Base-by-base conservation (phyloP, 2,888 invertebrate genomes). In the Xanthorhoe spadicearia region DNA sequence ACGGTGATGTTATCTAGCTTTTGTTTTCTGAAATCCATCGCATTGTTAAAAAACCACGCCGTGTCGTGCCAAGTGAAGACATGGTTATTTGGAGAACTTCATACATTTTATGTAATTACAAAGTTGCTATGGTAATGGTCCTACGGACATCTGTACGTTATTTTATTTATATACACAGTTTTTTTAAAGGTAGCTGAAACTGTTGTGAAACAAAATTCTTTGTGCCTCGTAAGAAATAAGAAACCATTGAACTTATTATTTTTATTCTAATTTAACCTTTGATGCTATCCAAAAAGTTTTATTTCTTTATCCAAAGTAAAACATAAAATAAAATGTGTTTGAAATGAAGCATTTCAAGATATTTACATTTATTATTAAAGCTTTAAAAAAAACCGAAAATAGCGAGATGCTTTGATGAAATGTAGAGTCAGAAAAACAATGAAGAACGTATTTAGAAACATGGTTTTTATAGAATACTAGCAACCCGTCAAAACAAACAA, bases 341-440 rank as follows among this genome's bases (percentile, higher is more conserved):
- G 3, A 10, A 58, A 53, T 18, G 61, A 43, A 62, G 67, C 74
- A 77, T 76, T 74, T 76, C 74, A 70, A 73, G 71, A 74, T 85
- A 86, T 88, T 88, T 86, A 83, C 86, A 85, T 87, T 85, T 79
- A 83, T 84, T 84, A 85, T 83, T 81, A 76, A 78, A 75, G 79
- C 81, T 77, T 79, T 74, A 71, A 81, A 77, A 83, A 82, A 81
- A 81, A 81, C 75, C 84, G 82, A 84, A 77, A 80, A 77, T 77
- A 71, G 73, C 71, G 78, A 80, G 77, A 77, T 77, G 52, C 79
- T 78, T 76, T 74, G 80, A 82, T 84, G 71, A 73, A 69, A 65
- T 38, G 83, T 83, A 85, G 18, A n/a, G 84, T 68, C 67, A 56
- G 79, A 80, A 84, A 77, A 83, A 54, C 9, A 57, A 23, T 23